Base-by-base conservation (phyloP, 2,888 invertebrate species). In the Smittia sp. region DNA sequence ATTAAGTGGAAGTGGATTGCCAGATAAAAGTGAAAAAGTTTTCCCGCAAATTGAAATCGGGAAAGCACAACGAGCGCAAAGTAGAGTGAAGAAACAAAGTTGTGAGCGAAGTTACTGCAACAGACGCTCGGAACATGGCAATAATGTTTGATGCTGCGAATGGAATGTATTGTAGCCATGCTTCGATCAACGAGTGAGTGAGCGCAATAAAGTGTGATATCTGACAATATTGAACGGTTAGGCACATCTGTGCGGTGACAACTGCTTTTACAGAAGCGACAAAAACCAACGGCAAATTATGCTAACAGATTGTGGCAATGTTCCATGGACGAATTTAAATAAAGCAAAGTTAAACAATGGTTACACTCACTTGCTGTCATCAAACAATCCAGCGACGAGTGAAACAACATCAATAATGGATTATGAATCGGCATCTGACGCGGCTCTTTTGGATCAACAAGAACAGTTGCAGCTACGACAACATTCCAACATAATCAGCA, bases 241-340 rank as follows among this genome's bases (percentile, higher is more conserved):
- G n/a, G 32, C 32, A 32, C 9, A 32, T 32, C 32, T 32, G 32
- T 11, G 4, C n/a, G 46, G 46, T 46, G 46, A n/a, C 46, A 15
- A 46, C 46, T n/a, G 46, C 11, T 46, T 13, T 46, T 9, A 9
- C 32, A 32, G 9, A 32, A 32, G 32, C 32, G 9, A 32, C 32
- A 46, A 46, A 46, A 15, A 15, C 46, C 46, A 46, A n/a, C 2
- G n/a, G 46, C 46, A 58, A 72, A 62, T 62, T 72, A 72, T 72
- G 72, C 72, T 72, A 27, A 72, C 72, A 72, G 72, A 72, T 69
- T 69, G 69, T 69, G 69, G 52, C 24, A 69, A 69, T 72, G 73
- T 46, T 38, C 22, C 73, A 41, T 73, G 63, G 63, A 54, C 62
- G 39, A 39, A 65, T 63, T 65, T 73, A 38, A 65, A 73, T 73